Base-by-base conservation (phyloP, 2,113 vertebrate species). In the Lontra canadensis region DNA sequence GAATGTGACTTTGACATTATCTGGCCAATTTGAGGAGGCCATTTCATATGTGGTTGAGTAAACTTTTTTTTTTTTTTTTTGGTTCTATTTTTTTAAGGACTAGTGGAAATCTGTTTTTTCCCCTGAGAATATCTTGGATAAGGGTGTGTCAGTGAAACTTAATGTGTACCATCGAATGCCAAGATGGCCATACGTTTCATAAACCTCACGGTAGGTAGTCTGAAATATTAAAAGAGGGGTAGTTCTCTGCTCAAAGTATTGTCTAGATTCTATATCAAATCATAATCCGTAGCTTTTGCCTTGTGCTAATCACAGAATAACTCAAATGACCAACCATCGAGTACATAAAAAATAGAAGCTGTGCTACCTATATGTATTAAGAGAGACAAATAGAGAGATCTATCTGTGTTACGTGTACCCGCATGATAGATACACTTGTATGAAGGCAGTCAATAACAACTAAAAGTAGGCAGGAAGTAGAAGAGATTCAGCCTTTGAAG, bases 21-120 rank as follows among this genome's bases (percentile, higher is more conserved):
- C 55, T 89, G 49, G 5, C 4, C 21, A 76, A n/a, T 93, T 90
- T 29, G 67, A 61, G 17, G 57, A 80, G 10, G 87, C 39, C 80
- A 80, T 92, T 96, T 92, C 15, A 82, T 52, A 84, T 73, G 36
- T 9, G 80, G 91, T 97, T 87, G 74, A 63, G 39, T 74, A 57
- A 96, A 85, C 36, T 95, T 31, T 65, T 31, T 31, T 31, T 95
- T 96, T 67, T 96, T 67, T 34, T 34, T 47, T 78, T 39, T 31
- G 14, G 49, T 17, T 52, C 15, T 63, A 31, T 6, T 31, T 47
- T 79, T 39, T 42, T 42, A 21, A 52, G 10, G 34, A 52, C 1
- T 67, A 44, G 9, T 83, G 31, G 52, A 67, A 63, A 88, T 88
- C 11, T 79, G 2, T 76, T n/a, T 79, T 95, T 92, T 93, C 21